phyloP scores from a whole-genome alignment of 2,797 vertebrate genomes.

The Myotis planiceps region DNA sequence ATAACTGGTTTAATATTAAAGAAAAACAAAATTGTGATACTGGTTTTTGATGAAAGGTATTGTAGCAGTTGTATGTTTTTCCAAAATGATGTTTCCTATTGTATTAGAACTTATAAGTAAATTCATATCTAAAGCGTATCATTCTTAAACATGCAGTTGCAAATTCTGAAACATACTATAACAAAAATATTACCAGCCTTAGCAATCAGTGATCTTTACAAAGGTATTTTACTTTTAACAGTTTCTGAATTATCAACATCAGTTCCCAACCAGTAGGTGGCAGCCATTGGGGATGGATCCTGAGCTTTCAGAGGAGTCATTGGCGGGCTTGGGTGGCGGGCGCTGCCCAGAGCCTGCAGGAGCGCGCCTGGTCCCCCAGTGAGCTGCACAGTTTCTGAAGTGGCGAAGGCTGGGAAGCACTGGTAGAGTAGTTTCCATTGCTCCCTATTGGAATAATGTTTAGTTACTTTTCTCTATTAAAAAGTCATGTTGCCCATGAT shows the following conservation, averaged over 20 bases:
- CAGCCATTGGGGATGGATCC: neutral
- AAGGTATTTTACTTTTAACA: neutral
- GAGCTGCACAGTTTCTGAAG: neutral
- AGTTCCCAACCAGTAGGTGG: neutral
- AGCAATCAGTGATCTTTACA: neutral
- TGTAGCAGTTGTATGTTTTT: slow-evolving; percentile 29
- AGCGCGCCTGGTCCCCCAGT: neutral
- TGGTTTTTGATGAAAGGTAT: slow-evolving; percentile 48
- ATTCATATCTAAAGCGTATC: neutral
- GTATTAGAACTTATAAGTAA: slow-evolving; percentile 18
- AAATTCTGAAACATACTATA: neutral
- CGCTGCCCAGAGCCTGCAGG: neutral
- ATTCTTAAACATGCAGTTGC: neutral
- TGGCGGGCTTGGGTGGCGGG: neutral
- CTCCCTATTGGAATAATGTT: neutral
- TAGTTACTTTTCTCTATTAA: slow-evolving; percentile 4
- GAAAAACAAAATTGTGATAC: slow-evolving; percentile 40
- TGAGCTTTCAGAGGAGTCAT: neutral
- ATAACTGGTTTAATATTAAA: slow-evolving; percentile 53
- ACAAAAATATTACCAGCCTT: neutral
- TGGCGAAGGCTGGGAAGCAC: neutral
- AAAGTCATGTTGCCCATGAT: neutral
- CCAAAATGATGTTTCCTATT: slow-evolving; percentile 20
- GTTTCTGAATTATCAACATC: neutral
- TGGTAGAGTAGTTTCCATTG: neutral